A percentile compares a stretch with the other conserved stretches of the same genome.
These are phyloP conservation scores for Dasypogon diadema DNA, from an alignment of 2,888 invertebrate species.

Conservation along the genomic window DNA sequence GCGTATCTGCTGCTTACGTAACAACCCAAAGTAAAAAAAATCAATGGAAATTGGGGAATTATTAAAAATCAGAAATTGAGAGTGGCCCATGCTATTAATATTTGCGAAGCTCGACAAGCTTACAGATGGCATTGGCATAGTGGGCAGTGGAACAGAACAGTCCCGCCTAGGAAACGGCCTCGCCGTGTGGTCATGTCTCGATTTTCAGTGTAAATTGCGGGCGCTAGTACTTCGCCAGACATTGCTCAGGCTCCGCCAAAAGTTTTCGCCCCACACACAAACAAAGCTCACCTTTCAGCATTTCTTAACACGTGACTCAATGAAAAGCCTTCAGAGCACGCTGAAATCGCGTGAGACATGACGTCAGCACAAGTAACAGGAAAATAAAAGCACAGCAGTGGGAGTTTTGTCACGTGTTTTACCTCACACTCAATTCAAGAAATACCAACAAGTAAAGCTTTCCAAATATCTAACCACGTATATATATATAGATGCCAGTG, in stretches of 20 bases:
- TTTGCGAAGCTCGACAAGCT: background rate
- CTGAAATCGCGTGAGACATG: constrained; percentile 68
- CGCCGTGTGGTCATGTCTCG: background rate
- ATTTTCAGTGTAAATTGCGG: background rate
- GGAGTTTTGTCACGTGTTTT: constrained; percentile 52
- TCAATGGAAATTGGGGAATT: background rate
- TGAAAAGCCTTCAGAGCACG: constrained; percentile 59
- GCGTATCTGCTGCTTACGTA: too few species aligned
- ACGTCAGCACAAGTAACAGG: constrained; percentile 64
- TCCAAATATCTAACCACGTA: constrained; percentile 36
- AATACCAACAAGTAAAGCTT: constrained; percentile 55
- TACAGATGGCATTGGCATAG: too few species aligned
- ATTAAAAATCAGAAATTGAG: background rate
- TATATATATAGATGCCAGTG: constrained; percentile 18
- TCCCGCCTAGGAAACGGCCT: background rate
- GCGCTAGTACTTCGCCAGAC: background rate
- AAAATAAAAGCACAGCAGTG: constrained; percentile 11
- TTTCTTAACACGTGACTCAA: constrained; percentile 59
- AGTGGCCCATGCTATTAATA: background rate
- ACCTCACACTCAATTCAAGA: constrained; percentile 19
- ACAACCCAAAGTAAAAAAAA: background rate
- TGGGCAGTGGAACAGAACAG: background rate
- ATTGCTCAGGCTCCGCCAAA: background rate
- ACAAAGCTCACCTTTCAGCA: constrained; percentile 31
- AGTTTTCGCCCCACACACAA: constrained; percentile 28